Evolutionary conservation across 2,797 vertebrate genomes (phyloP).

Genomic region (Steatocranus sp.): DNA sequence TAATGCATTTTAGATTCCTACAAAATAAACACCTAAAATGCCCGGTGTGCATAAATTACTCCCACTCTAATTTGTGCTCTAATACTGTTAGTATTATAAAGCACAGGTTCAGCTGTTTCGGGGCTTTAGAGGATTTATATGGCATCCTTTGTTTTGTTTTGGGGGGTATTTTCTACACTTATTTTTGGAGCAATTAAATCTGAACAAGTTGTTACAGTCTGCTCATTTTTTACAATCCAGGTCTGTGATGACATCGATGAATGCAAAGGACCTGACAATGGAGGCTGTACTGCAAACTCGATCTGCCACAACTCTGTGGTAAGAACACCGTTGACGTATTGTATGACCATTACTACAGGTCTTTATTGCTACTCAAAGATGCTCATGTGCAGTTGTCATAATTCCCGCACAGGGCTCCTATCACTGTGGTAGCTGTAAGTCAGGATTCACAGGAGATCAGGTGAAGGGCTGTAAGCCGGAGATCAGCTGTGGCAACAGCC

Average conservation of each 20-base stretch:
- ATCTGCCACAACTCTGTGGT: conserved; percentile 92
- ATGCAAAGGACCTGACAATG: conserved; percentile 84
- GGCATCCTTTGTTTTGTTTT: not conserved
- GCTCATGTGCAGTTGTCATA: not conserved
- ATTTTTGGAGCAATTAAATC: not conserved
- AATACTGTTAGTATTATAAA: not conserved
- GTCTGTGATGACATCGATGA: conserved; percentile 89
- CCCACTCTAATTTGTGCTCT: not conserved
- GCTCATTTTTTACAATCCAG: conserved; percentile 38
- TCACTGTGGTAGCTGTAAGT: conserved; percentile 86
- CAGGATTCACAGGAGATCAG: conserved; percentile 90
- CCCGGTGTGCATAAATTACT: not conserved
- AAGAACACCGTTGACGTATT: conserved; percentile 34
- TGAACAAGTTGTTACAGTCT: not conserved
- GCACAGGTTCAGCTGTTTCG: not conserved
- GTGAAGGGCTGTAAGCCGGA: conserved; percentile 86
- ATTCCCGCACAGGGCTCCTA: conserved; percentile 85
- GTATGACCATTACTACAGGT: not conserved
- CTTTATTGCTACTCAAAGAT: not conserved
- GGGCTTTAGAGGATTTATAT: not conserved
- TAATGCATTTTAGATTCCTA: not conserved
- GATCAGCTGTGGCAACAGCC: conserved; percentile 83
- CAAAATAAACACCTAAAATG: not conserved
- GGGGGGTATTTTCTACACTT: not conserved
- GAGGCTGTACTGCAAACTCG: conserved; percentile 89